These are phyloP conservation scores for Dorcus parallelipipedus DNA, from an alignment of 2,888 invertebrate species.

Conservation along the genomic window DNA sequence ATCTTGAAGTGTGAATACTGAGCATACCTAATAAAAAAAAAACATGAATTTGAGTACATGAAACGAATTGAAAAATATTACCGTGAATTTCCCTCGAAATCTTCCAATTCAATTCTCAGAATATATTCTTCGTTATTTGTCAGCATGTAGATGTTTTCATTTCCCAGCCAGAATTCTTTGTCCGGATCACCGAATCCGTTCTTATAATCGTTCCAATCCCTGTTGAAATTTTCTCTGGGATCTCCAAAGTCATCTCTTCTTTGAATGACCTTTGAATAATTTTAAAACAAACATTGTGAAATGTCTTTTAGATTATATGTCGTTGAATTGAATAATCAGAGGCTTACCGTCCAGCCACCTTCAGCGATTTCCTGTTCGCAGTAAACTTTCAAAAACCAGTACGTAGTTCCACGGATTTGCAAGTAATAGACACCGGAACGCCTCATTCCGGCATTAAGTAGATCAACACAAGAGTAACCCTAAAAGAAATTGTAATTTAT, in stretches of 20 bases:
- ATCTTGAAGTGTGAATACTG: slow-evolving; percentile 91
- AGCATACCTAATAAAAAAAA: slow-evolving; percentile 62
- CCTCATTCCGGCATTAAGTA: slow-evolving; percentile 80
- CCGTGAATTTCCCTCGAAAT: slow-evolving; percentile 91
- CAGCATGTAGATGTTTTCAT: slow-evolving; percentile 90
- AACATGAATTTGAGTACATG: slow-evolving; percentile 10
- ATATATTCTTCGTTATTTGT: slow-evolving; percentile 90
- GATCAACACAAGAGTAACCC: slow-evolving; percentile 86
- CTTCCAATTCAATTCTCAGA: slow-evolving; percentile 82
- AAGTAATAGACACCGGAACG: slow-evolving; percentile 86
- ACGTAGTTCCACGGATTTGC: slow-evolving; percentile 86
- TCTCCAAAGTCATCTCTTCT: slow-evolving; percentile 84
- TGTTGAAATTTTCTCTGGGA: slow-evolving; percentile 85
- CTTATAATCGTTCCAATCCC: slow-evolving; percentile 90
- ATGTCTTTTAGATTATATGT: neutral
- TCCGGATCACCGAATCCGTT: slow-evolving; percentile 89
- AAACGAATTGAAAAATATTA: slow-evolving; percentile 39
- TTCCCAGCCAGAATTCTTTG: slow-evolving; percentile 89
- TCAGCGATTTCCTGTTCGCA: slow-evolving; percentile 87
- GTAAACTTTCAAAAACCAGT: slow-evolving; percentile 89
- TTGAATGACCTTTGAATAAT: slow-evolving; percentile 72
- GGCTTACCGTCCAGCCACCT: slow-evolving; percentile 89
- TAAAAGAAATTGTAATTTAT: slow-evolving; percentile 46
- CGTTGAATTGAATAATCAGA: slow-evolving; percentile 7
- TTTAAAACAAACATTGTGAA: neutral